A percentile compares a stretch with the other conserved stretches of the same genome.
Conservation (phyloP, 1,140 invertebrate genomes). For the Sycophaga agraensis region DNA sequence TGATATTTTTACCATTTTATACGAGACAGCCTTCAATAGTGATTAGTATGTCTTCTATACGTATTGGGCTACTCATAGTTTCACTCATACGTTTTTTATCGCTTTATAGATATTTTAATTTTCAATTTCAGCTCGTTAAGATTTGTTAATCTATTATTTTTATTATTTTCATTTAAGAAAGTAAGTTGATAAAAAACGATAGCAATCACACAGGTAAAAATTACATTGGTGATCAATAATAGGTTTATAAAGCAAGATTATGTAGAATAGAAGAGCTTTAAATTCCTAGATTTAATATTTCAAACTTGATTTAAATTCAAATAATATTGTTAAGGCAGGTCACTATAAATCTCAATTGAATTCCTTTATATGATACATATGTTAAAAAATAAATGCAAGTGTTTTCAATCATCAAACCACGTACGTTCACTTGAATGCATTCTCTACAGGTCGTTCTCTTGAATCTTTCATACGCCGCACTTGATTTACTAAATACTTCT, state of each 20-base stretch:
- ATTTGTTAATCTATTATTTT: no score
- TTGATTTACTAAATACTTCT: conserved; percentile 25
- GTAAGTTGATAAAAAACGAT: no score
- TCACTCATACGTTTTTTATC: conserved; percentile 17
- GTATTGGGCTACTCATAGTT: not conserved
- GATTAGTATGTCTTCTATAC: conserved; percentile 12
- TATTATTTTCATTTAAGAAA: no score
- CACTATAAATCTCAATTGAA: no score
- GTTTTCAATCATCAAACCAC: conserved; percentile 3
- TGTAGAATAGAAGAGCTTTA: no score
- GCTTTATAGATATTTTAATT: conserved; percentile 20
- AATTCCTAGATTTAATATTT: no score
- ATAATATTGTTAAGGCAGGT: no score
- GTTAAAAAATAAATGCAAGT: not conserved
- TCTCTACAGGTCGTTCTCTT: conserved; percentile 4
- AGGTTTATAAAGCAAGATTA: no score
- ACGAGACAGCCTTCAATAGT: conserved; percentile 24
- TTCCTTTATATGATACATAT: no score
- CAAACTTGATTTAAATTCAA: no score
- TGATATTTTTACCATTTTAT: not conserved
- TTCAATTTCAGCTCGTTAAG: not conserved
- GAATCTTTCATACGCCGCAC: conserved; percentile 26
- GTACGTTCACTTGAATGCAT: conserved; percentile 19
- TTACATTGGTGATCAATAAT: no score
- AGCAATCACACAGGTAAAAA: no score